Evolutionary conservation across 2,888 invertebrate genomes (phyloP), one percentile per base, ranked within the genome.

Genomic region (Drosophila recens): DNA sequence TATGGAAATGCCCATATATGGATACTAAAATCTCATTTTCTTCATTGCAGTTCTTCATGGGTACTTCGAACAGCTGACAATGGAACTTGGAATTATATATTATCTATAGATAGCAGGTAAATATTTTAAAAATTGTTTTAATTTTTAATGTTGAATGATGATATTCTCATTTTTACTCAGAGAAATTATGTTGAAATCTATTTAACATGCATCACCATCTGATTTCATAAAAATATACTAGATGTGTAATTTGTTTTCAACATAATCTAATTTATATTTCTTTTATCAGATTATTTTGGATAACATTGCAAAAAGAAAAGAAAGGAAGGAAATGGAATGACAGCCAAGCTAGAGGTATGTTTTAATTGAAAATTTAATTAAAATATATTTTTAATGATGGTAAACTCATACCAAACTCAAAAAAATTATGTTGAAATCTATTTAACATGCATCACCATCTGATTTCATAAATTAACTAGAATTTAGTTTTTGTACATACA

Each of bases 141-240:
- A 27, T 43, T 27, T 6, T 2, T 27, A 13, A 2, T 17, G 0
- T 52, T 1, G 3, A 51, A 43, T 80, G 84, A 82, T 85, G 84
- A 85, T 66, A 78, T 43, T 45, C 67, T 81, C 81, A 77, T 81
- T 75, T 52, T 43, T 23, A 63, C 6, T 17, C 79, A 67, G 78
- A 84, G 23, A 54, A 59, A 72, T 68, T 23, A 61, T 80, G 80
- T 74, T 68, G 82, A 80, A 75, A 68, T 70, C 54, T 54, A n/a
- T 69, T 68, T 62, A 56, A 80, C 87, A 83, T 85, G 87, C 87
- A 82, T 74, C 80, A 85, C 87, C 87, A 82, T 82, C 87, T 88
- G 85, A 88, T 30, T 27, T 13, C 9, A 15, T 36, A 20, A 30
- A 8, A 20, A 1, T 17, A 61, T 13, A 33, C 11, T 13, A 20